These are phyloP conservation scores for Taurulus bubalis DNA, from an alignment of 2,113 vertebrate species.

Conservation along the genomic window DNA sequence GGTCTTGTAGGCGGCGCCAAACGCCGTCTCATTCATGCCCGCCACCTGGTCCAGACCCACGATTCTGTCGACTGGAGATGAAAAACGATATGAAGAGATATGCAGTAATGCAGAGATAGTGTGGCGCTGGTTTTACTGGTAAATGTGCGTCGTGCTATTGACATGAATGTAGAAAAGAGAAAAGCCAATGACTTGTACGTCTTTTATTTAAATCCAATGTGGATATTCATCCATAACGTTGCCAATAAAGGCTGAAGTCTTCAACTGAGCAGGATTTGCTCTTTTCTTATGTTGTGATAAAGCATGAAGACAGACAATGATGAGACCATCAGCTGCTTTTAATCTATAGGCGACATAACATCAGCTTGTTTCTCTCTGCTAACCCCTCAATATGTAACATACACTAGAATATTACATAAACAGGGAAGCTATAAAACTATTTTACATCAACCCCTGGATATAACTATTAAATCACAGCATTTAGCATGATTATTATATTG, in stretches of 20 bases:
- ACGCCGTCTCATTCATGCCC: conserved; percentile 95
- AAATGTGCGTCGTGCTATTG: background rate
- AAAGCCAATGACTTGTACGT: conserved; percentile 7
- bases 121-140: background rate
- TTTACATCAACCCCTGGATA: background rate
- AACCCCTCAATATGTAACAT: background rate
- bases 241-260: conserved; percentile 4
- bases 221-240: conserved; percentile 6
- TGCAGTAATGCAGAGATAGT: background rate
- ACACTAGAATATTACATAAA: background rate
- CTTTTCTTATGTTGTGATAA: conserved; percentile 33
- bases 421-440: background rate
- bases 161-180: conserved; percentile 32
- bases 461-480: background rate
- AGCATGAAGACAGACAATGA: conserved; percentile 42
- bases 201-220: conserved; percentile 11
- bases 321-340: conserved; percentile 3
- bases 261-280: conserved; percentile 21
- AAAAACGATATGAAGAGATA: background rate
- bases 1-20: conserved; percentile 95
- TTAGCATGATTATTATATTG: background rate
- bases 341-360: conserved; percentile 1
- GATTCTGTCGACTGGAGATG: conserved; percentile 92
- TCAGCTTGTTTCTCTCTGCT: background rate
- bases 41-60: conserved; percentile 98